phyloP scores from a whole-genome alignment of 2,113 vertebrate genomes.

The Dunckerocampus dactyliophorus region DNA sequence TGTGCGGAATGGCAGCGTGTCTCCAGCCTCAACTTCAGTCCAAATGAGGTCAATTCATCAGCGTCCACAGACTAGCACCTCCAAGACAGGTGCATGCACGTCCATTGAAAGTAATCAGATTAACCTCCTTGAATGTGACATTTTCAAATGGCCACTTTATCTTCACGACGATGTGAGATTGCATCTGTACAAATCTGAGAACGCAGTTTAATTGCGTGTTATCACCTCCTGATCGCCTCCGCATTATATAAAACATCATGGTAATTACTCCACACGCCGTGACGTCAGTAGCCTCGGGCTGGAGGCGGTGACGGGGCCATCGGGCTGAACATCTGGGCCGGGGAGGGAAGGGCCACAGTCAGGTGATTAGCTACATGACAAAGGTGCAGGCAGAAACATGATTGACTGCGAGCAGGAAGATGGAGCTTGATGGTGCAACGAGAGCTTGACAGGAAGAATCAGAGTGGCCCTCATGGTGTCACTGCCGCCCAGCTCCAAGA shows the following conservation, averaged over 20 bases:
- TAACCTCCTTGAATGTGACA: slow-evolving; percentile 94
- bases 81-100: slow-evolving; percentile 90
- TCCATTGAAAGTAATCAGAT: slow-evolving; percentile 99
- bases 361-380: slow-evolving; percentile 47
- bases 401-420: slow-evolving; percentile 16
- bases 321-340: slow-evolving; percentile 61
- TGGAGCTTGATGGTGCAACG: not conserved
- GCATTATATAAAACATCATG: slow-evolving; percentile 99
- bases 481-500: slow-evolving; percentile 59
- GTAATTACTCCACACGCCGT: slow-evolving; percentile 97
- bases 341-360: slow-evolving; percentile 40
- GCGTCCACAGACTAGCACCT: slow-evolving; percentile 88
- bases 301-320: slow-evolving; percentile 73
- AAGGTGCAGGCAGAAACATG: slow-evolving; percentile 36
- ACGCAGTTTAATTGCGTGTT: slow-evolving; percentile 99
- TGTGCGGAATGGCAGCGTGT: slow-evolving; percentile 18
- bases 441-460: slow-evolving; percentile 27
- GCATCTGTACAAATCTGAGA: slow-evolving; percentile 82
- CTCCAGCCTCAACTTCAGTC: slow-evolving; percentile 83
- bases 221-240: slow-evolving; percentile 99
- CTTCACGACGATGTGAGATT: slow-evolving; percentile 82
- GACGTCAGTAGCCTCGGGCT: slow-evolving; percentile 95
- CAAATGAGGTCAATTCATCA: slow-evolving; percentile 96
- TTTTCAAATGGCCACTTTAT: slow-evolving; percentile 95
- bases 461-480: slow-evolving; percentile 64